These are phyloP conservation scores for Pristionchus exspectatus DNA, from an alignment of 2,888 invertebrate species.

Conservation along the genomic window DNA sequence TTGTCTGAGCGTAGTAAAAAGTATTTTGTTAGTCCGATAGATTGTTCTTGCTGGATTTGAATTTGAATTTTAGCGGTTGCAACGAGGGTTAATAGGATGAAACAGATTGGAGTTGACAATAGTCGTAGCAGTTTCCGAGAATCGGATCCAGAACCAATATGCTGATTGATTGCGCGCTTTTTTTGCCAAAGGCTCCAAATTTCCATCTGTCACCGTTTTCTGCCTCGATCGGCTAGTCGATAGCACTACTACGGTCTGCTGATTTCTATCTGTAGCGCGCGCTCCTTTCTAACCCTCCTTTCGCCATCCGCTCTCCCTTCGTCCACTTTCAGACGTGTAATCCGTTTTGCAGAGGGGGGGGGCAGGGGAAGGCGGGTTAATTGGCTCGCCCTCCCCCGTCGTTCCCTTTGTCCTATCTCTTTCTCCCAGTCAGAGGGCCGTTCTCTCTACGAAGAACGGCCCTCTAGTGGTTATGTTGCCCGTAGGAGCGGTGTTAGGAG, in stretches of 20 bases:
- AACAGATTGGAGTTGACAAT: too few relatives aligned
- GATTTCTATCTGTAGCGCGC: conserved; percentile 19
- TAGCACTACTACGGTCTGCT: background rate
- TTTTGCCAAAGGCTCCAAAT: background rate
- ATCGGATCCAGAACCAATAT: too few relatives aligned
- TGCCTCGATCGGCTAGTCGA: too few relatives aligned
- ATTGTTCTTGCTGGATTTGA: too few relatives aligned
- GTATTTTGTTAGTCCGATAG: too few relatives aligned
- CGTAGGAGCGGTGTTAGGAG: too few relatives aligned
- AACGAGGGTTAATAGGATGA: too few relatives aligned
- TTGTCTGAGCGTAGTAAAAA: background rate
- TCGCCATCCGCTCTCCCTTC: background rate
- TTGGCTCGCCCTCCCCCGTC: background rate
- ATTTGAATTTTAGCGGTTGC: too few relatives aligned
- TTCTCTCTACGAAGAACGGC: background rate
- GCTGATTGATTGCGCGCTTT: background rate
- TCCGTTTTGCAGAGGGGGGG: conserved; percentile 41
- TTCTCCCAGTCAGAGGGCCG: background rate
- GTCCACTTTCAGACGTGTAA: conserved; percentile 42
- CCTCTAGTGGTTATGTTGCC: too few relatives aligned
- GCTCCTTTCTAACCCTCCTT: background rate
- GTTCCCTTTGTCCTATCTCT: background rate
- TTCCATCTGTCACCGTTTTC: too few relatives aligned
- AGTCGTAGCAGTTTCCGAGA: too few relatives aligned
- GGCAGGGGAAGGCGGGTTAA: background rate